phyloP scores from a whole-genome alignment of 2,888 invertebrate species.

The Cerceris ruficornis region DNA sequence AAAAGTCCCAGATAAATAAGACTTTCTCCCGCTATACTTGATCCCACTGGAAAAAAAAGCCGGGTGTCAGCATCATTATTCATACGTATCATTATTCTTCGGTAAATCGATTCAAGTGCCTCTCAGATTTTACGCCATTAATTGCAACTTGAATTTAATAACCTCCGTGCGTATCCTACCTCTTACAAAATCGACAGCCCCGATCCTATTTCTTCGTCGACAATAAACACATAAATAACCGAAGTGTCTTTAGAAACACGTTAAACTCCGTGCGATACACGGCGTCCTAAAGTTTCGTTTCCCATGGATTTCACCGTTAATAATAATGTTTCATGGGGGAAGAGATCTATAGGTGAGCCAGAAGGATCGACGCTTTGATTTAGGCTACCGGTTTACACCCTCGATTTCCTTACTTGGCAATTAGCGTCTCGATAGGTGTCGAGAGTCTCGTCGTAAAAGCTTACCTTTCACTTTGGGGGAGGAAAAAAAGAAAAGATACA shows the following conservation, averaged over 20 bases:
- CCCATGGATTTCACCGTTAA: slow-evolving; percentile 57
- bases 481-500: neutral
- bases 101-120: slow-evolving; percentile 8
- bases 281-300: slow-evolving; percentile 21
- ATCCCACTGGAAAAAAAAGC: no score
- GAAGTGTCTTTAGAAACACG: slow-evolving; percentile 21
- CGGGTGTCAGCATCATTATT: neutral
- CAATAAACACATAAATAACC: slow-evolving; percentile 33
- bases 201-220: slow-evolving; percentile 12
- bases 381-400: slow-evolving; percentile 35
- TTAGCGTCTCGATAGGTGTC: slow-evolving; percentile 2
- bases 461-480: slow-evolving; percentile 15
- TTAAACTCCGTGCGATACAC: neutral
- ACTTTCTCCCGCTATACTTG: no score
- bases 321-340: slow-evolving; percentile 9
- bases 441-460: neutral
- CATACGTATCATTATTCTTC: neutral
- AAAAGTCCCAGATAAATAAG: no score
- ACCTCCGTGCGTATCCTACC: neutral
- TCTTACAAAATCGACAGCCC: neutral
- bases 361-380: slow-evolving; percentile 49
- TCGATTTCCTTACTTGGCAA: neutral
- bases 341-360: slow-evolving; percentile 39
- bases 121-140: neutral
- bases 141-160: neutral